phyloP scores from a whole-genome alignment of 2,113 vertebrate species.

The Mesoclemmys tuberculata region DNA sequence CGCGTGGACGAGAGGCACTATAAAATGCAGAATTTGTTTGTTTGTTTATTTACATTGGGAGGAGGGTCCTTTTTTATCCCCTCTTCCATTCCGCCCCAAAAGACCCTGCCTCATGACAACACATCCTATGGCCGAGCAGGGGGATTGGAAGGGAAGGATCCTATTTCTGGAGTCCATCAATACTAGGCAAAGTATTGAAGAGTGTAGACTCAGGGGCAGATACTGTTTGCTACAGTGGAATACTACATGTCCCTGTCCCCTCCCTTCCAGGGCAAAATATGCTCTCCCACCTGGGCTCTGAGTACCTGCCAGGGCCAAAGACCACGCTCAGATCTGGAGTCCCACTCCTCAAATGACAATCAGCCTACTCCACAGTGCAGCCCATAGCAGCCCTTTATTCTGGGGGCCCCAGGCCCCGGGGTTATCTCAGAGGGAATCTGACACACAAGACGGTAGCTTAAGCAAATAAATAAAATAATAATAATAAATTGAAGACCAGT shows the following conservation, averaged over 20 bases:
- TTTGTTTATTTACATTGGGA: background rate
- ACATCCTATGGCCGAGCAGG: accelerated
- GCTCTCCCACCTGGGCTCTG: background rate
- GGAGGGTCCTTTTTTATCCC: background rate
- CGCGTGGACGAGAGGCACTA: background rate
- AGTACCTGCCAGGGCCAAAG: background rate
- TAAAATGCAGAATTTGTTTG: background rate
- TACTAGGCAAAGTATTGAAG: background rate
- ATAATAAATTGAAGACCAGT: background rate
- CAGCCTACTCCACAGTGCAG: background rate
- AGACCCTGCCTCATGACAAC: accelerated
- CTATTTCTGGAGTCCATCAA: background rate
- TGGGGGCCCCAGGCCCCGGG: background rate
- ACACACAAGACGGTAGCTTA: background rate
- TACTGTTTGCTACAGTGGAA: background rate
- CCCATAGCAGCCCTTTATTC: background rate
- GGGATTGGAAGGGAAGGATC: background rate
- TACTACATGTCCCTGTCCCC: background rate
- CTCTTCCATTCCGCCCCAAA: background rate
- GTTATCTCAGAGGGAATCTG: background rate
- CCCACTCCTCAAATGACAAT: background rate
- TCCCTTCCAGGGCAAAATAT: background rate
- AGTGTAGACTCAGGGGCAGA: background rate
- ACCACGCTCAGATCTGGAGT: background rate
- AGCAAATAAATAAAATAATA: background rate